Evolutionary conservation across 64 coral and sea anemone species (phyloP), one percentile per base, ranked within the genome.

Genomic region (Hydrozoanthus tunicans): DNA sequence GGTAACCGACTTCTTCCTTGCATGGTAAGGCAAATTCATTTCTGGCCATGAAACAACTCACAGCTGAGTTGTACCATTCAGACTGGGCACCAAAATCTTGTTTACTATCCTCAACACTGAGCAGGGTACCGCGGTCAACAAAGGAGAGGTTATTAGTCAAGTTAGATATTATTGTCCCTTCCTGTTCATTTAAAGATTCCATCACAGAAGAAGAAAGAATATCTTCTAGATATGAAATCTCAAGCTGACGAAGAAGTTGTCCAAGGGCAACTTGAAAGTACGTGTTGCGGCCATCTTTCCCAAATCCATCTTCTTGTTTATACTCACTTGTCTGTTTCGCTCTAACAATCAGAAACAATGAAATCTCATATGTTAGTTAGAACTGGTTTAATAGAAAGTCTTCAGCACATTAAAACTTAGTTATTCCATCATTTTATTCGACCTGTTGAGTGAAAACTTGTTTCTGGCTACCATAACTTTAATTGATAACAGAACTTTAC

Each of bases 171-270:
- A 72, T 82, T 58, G 27, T 17, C 71, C 70, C 62, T 4, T 57
- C 89, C n/a, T 82, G 54, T 78, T 94, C 78, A 63, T 86, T 12
- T 0, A 43, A 89, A 56, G 9, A 56, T 59, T 92, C 67, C 53
- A 85, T 56, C 58, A 7, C 69, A 72, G 91, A 93, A 80, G 68
- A 56, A 11, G 62, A 59, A 73, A 97, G 82, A 61, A 97, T 82
- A 6, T 93, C 92, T 59, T 97, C 95, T 12, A 97, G 89, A 79
- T 83, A 97, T 26, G 78, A 79, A 63, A 97, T 25, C 1, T 97
- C 95, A 7, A 93, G 58, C 11, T 94, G 58, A 59, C 89, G 88
- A 81, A 97, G 95, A 56, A 97, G 81, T 77, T 73, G 58, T 32
- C 90, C 91, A 62, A 97, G 20, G 20, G 95, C 90, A 62, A 94